phyloP scores from a whole-genome alignment of 1,140 invertebrate species.

The Eriocheir sinensis region DNA sequence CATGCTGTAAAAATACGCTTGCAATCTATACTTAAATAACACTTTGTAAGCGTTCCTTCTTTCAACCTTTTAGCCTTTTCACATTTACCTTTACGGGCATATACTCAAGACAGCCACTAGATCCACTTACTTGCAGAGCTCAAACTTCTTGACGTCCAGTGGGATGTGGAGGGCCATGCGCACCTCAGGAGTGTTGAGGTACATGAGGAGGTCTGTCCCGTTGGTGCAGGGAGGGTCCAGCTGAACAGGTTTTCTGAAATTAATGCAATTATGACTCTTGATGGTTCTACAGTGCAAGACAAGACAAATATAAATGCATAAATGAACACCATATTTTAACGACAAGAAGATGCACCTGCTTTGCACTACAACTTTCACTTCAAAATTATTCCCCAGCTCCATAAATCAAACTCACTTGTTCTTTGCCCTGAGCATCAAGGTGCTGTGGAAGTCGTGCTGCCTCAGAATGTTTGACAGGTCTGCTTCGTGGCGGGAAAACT shows the following conservation, averaged over 20 bases:
- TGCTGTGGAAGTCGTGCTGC: conserved; percentile 30
- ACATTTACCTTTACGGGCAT: too few relatives aligned
- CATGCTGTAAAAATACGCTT: too few relatives aligned
- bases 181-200: conserved; percentile 66
- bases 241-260: not conserved
- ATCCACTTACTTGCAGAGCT: conserved; percentile 69
- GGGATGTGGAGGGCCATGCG: conserved; percentile 65
- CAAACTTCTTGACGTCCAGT: conserved; percentile 53
- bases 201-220: conserved; percentile 60
- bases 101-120: not conserved
- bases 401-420: conserved; percentile 45
- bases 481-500: conserved; percentile 56
- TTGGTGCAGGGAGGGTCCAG: conserved; percentile 70
- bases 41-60: too few relatives aligned
- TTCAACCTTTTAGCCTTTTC: too few relatives aligned
- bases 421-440: conserved; percentile 43
- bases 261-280: not conserved
- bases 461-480: conserved; percentile 57
- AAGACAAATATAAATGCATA: not conserved
- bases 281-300: not conserved
- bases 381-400: not conserved
- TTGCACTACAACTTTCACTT: not conserved
- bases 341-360: not conserved
- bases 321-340: not conserved
- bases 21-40: not conserved